Percentiles rank a stretch among this genome's conserved stretches.
Conservation (phyloP, 2,113 vertebrate genomes). For the Centrocercus urophasianus region DNA sequence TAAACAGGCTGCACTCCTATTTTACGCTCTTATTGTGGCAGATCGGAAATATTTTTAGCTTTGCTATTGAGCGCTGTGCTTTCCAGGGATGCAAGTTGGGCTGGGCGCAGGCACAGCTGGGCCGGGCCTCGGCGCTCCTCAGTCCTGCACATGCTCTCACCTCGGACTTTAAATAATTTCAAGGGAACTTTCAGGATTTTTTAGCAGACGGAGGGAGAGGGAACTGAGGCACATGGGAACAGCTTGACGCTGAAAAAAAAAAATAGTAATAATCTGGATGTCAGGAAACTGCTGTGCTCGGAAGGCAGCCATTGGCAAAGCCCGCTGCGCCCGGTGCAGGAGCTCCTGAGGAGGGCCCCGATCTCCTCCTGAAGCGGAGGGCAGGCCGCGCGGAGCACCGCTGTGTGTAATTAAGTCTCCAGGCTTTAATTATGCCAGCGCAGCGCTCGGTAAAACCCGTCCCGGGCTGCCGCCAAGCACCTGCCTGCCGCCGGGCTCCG, state of each 20-base stretch:
- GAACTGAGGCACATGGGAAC: background rate
- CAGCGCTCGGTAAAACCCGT: background rate
- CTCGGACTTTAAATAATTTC: background rate
- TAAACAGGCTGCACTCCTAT: background rate
- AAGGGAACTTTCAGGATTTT: background rate
- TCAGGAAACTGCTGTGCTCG: background rate
- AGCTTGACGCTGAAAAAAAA: too few species aligned
- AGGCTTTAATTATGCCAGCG: background rate
- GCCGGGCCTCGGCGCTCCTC: background rate
- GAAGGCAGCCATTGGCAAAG: too few species aligned
- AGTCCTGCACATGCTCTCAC: too few species aligned
- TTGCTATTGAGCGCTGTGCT: background rate
- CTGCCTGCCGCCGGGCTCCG: background rate
- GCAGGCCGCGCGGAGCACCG: background rate
- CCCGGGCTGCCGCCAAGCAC: background rate
- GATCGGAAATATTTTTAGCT: conserved; percentile 47
- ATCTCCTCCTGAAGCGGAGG: background rate
- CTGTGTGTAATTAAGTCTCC: background rate
- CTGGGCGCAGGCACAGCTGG: background rate
- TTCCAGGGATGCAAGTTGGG: background rate
- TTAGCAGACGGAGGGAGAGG: background rate
- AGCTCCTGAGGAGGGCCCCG: background rate
- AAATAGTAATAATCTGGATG: background rate
- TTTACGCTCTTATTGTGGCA: background rate
- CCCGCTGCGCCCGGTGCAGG: background rate